Percentiles rank a stretch among this genome's conserved stretches.
These are phyloP conservation scores for Ptychobarbus kaznakovi DNA, from an alignment of 2,797 vertebrate genomes.

Conservation along the genomic window DNA sequence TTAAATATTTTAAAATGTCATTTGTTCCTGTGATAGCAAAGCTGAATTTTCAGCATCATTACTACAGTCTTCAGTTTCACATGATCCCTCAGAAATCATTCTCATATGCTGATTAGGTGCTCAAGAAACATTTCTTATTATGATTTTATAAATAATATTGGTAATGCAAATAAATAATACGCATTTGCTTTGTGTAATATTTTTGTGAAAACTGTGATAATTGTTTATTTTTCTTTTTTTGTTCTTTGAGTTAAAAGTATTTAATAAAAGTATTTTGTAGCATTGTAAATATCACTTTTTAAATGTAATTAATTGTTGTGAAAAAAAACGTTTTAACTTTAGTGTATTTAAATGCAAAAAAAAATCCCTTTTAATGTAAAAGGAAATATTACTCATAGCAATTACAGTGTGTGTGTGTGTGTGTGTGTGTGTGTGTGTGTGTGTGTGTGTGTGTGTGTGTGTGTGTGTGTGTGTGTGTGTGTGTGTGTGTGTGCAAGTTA, in stretches of 20 bases:
- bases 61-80: background rate
- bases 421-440: too few relatives aligned
- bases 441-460: too few relatives aligned
- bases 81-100: background rate
- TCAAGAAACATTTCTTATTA: background rate
- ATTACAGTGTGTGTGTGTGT: background rate
- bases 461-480: background rate
- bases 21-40: background rate
- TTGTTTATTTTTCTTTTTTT: too few relatives aligned
- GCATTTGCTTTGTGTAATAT: background rate
- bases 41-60: background rate
- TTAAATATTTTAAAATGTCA: background rate
- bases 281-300: background rate
- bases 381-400: background rate
- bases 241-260: background rate
- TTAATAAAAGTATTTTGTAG: background rate
- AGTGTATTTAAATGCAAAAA: background rate
- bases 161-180: background rate
- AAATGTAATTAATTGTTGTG: background rate
- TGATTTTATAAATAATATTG: too few relatives aligned
- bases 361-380: background rate
- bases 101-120: background rate
- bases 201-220: background rate
- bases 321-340: background rate
- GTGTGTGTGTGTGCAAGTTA: background rate